phyloP scores from a whole-genome alignment of 1,140 invertebrate genomes.

The Portunus trituberculatus region DNA sequence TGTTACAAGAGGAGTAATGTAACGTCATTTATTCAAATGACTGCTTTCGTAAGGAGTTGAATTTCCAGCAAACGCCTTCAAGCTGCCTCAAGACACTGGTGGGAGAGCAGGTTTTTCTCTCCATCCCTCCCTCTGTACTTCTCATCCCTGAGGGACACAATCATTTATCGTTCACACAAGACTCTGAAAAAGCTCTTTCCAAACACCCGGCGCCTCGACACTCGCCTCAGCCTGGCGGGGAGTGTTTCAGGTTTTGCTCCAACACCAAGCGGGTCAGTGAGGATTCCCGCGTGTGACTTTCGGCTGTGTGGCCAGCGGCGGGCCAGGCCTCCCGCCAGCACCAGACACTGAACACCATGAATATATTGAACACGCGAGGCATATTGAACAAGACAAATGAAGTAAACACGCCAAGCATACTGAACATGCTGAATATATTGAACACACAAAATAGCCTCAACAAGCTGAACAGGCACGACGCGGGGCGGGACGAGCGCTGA shows the following conservation, averaged over 20 bases:
- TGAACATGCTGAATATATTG: slow-evolving; percentile 4
- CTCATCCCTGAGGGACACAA: not conserved
- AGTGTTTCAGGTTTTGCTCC: not conserved
- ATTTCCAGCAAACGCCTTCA: no score
- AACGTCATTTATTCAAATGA: no score
- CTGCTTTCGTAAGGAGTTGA: no score
- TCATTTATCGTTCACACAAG: not conserved
- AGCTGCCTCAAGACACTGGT: no score
- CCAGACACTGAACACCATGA: slow-evolving; percentile 11
- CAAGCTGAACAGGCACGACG: not conserved
- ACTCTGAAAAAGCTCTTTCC: not conserved
- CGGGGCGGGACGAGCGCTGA: not conserved
- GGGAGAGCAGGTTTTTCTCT: not conserved
- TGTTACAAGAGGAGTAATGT: no score
- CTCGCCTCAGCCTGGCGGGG: not conserved
- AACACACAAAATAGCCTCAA: slow-evolving; percentile 22
- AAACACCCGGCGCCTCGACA: not conserved
- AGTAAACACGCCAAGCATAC: slow-evolving; percentile 2
- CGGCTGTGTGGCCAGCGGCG: not conserved
- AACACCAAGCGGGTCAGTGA: not conserved
- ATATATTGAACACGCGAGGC: slow-evolving; percentile 12
- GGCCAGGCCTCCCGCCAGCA: not conserved
- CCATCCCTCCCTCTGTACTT: not conserved
- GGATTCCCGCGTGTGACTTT: not conserved
- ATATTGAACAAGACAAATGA: slow-evolving; percentile 24